Base-by-base conservation (phyloP, 2,797 vertebrate genomes). In the Pteronotus mesoamericanus region DNA sequence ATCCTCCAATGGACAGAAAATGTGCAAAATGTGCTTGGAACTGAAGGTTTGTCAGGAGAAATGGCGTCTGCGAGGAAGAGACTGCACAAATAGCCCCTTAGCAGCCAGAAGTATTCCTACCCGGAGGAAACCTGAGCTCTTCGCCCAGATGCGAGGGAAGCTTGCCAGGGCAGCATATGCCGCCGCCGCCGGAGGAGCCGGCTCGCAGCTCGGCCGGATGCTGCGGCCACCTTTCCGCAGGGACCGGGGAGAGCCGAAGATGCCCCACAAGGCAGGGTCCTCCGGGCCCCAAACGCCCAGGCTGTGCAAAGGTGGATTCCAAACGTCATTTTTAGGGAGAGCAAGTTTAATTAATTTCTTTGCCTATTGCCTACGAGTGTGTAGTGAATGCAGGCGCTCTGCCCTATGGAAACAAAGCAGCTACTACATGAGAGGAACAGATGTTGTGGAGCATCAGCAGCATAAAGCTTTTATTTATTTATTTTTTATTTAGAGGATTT, bases 131-230 rank as follows among this genome's bases (percentile, higher is more conserved):
- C 21, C 19, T 69, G 87, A 85, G 74, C 89, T 61, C 95, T 95
- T n/a, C 34, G 46, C 97, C 59, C 90, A 98, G 95, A 94, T 98
- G 97, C 93, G 89, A 37, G 80, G 82, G 78, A 94, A 84, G n/a
- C 68, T 94, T 97, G 95, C 96, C 94, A 97, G 96, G 75, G 95
- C 97, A 68, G 57, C 97, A 83, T 96, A 89, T 96, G 91, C 96
- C 97, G 57, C 34, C 87, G 12, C 92, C 95, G 94, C 89, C 97
- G 97, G 89, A 92, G 42, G n/a, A n/a, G n/a, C n/a, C 92, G 88
- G 85, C 97, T 84, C 3, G 2, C 91, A 84, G 83, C 86, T 97
- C 97, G 94, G 79, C 87, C 96, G 96, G 55, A 91, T 96, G 12
- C 32, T 92, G n/a, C 75, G 89, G 94, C 86, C 97, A 66, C 69